Base-by-base conservation (phyloP, 2,797 vertebrate species). In the Hylomyscus alleni region DNA sequence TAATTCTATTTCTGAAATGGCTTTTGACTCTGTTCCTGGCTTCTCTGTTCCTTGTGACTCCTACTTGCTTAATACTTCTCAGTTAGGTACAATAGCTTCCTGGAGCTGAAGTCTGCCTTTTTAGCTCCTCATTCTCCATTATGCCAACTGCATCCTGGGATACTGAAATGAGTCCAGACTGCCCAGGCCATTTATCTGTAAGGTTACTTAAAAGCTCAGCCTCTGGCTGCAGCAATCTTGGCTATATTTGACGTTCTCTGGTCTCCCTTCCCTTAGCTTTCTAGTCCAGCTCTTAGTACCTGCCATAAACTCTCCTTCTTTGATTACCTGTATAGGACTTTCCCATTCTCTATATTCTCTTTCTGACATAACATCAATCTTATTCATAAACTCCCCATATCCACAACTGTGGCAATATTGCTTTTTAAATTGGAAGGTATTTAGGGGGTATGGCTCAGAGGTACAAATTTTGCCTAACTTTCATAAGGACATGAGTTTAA, bases 1-100 rank as follows among this genome's bases (percentile, higher is more conserved):
- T 93, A 85, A 60, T 69, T 90, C 44, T n/a, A 12, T 72, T 82
- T 84, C 56, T 83, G 85, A 89, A 91, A 78, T 85, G n/a, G 40
- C 34, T 90, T 93, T 95, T 31, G 47, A 88, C 67, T 90, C 90
- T 90, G 58, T 91, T 94, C 52, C 69, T n/a, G n/a, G 50, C 58
- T 84, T 60, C n/a, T 90, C 44, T 89, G 69, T 90, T 91, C 69
- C 89, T 4, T 15, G 50, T 52, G 84, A 91, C 62, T 90, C 29
- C 65, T 73, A 7, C 10, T 67, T 34, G 65, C 77, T 89, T 58
- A 50, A 26, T 81, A 77, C 89, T 85, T 88, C 65, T 89, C 44
- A 24, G 34, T 85, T 77, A 89, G 80, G 44, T n/a, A 1, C 47
- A 50, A 6, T 40, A 81, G 6, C 26, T 40, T 89, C 47, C 77